Conservation (phyloP, 37 sponge, comb jelly and placozoan species). For the Theonella swinhoei region DNA sequence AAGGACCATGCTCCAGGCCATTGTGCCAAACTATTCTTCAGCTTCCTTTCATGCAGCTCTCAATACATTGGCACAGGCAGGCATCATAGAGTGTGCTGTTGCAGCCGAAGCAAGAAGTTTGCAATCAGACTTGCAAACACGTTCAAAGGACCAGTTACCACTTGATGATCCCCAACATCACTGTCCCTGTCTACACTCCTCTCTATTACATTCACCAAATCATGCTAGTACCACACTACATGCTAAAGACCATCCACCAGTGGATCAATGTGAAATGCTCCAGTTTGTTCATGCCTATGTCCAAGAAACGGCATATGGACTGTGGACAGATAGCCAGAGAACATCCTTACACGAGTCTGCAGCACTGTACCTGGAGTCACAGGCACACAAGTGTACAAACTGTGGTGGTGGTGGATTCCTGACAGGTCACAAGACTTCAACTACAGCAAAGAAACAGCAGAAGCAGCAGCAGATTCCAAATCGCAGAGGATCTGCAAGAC, state of each 20-base stretch:
- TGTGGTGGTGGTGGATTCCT: conserved; percentile 88
- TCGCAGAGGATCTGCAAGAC: neutral
- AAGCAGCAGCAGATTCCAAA: neutral
- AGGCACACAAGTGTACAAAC: conserved; percentile 88
- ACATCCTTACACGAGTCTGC: conserved; percentile 77
- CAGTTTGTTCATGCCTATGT: conserved; percentile 87
- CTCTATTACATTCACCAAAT: neutral
- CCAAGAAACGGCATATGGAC: conserved; percentile 79
- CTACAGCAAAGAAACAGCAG: neutral
- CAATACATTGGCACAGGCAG: conserved; percentile 44
- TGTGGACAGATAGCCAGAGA: conserved; percentile 82
- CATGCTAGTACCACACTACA: conserved; percentile 5
- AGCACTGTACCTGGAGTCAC: conserved; percentile 74
- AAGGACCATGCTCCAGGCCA: conserved; percentile 56
- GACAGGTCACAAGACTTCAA: neutral
- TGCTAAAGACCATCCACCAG: conserved; percentile 23
- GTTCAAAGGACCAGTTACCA: neutral
- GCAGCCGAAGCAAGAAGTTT: conserved; percentile 47
- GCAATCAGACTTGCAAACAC: neutral
- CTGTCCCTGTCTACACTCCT: conserved; percentile 48
- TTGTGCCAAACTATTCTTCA: conserved; percentile 59
- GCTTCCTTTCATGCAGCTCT: conserved; percentile 34
- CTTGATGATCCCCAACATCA: conserved; percentile 23
- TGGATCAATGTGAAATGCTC: conserved; percentile 58
- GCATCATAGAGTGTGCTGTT: conserved; percentile 75